A percentile compares a stretch with the other conserved stretches of the same genome.
Conservation (phyloP, 2,888 invertebrate genomes). For the Chloroclystis v-ata region DNA sequence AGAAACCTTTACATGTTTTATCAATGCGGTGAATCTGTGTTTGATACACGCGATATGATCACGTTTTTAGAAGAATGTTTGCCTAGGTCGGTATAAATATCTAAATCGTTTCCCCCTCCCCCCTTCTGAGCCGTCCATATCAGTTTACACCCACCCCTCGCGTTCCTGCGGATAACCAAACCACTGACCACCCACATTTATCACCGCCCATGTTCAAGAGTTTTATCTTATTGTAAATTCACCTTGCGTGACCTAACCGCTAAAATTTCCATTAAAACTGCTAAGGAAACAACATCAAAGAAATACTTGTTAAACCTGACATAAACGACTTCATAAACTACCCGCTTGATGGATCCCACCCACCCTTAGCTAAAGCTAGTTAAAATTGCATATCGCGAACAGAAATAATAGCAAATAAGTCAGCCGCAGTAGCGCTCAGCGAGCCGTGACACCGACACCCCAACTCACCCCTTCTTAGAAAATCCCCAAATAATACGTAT, state of each 20-base stretch:
- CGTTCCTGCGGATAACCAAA: conserved; percentile 13
- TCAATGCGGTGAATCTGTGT: too few species aligned
- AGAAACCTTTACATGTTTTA: too few species aligned
- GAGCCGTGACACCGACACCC: conserved; percentile 52
- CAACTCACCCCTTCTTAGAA: conserved; percentile 49
- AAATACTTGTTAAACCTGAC: conserved; percentile 10
- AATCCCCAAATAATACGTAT: conserved; percentile 73
- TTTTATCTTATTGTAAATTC: conserved; percentile 13
- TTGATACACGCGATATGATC: too few species aligned
- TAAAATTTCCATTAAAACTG: conserved; percentile 1
- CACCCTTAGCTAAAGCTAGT: conserved; percentile 28
- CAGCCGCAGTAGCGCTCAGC: conserved; percentile 41
- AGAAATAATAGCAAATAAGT: conserved; percentile 50
- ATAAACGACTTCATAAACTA: conserved; percentile 12
- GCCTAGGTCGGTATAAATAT: conserved; percentile 6
- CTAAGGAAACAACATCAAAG: conserved; percentile 3
- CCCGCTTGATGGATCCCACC: conserved; percentile 24
- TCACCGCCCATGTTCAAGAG: conserved; percentile 15
- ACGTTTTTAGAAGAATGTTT: background rate
- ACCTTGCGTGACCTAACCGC: conserved; percentile 9
- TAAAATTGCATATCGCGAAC: conserved; percentile 53
- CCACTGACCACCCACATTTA: conserved; percentile 19
- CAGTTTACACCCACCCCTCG: conserved; percentile 15
- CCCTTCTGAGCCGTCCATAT: conserved; percentile 14
- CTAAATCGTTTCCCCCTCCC: conserved; percentile 13